Evolutionary conservation across 2,113 vertebrate genomes (phyloP).

Genomic region (Ammodytes marinus): DNA sequence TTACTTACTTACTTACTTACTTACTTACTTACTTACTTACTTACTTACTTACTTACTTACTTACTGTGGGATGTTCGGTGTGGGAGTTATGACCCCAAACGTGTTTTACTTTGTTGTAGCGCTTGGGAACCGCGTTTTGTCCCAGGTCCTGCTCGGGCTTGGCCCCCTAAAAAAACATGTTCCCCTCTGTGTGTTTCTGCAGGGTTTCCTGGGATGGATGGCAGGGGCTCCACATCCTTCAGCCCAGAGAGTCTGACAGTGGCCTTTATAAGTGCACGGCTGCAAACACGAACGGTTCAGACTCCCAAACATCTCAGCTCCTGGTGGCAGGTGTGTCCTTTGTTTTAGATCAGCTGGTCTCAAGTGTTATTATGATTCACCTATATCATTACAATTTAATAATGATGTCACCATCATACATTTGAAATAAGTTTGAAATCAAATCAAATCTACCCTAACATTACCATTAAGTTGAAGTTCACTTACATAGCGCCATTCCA

Average conservation of each 20-base stretch:
- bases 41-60: no score
- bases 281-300: constrained; percentile 83
- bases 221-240: constrained; percentile 84
- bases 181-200: constrained; percentile 23
- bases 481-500: neutral
- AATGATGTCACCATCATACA: neutral
- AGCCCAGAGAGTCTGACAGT: constrained; percentile 82
- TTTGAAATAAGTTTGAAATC: neutral
- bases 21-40: no score
- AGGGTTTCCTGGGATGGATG: constrained; percentile 84
- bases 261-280: constrained; percentile 88
- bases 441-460: neutral
- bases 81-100: no score
- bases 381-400: neutral
- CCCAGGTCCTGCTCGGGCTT: no score
- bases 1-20: no score
- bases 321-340: constrained; percentile 84
- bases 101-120: no score
- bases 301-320: constrained; percentile 84
- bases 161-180: neutral
- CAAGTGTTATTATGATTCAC: neutral
- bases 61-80: no score
- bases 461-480: neutral
- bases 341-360: neutral
- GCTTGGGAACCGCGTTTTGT: no score